Base-by-base conservation (phyloP, 2,888 invertebrate genomes). In the Catocala nupta region DNA sequence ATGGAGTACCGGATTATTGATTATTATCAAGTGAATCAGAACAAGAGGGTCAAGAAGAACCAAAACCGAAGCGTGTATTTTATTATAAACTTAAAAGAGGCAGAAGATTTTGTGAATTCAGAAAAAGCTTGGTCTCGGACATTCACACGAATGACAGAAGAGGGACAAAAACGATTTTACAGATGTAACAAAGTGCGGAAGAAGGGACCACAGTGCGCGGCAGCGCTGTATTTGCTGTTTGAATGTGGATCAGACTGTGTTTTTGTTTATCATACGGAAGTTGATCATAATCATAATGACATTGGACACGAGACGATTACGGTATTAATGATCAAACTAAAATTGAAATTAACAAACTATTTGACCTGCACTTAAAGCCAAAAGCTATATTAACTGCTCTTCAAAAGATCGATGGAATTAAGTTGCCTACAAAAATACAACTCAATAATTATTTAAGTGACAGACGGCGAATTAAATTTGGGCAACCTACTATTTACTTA, bases 161-260 rank as follows among this genome's bases (percentile, higher is more conserved):
- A 57, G 25, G 65, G 60, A 12, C 48, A 56, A 60, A 65, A 65
- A 50, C 53, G 42, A 5, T 55, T 59, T 59, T 65, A 65, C 45
- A 52, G 65, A 13, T 65, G 60, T 49, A 61, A 65, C 12, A 65
- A 65, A 65, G 57, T 65, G 34, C 56, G 53, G 12, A 53, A 54
- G 49, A 56, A 53, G 50, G 60, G 65, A 48, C 53, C 53, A 49
- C 58, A 63, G 54, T 63, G 63, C 34, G 58, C 53, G 42, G 57
- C 58, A 11, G 54, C 58, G 43, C 54, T 63, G 53, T 58, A 63
- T 43, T 58, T 63, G 36, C 36, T 63, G 39, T 63, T 53, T 50
- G 63, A 57, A 12, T 25, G 43, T 52, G 58, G 42, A 42, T 48
- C 56, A 16, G 57, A 57, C 33, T 13, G n/a, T 49, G 43, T 57